A percentile compares a stretch with the other conserved stretches of the same genome.
Conservation (phyloP, 2,888 invertebrate species). For the Brachyptera risi region DNA sequence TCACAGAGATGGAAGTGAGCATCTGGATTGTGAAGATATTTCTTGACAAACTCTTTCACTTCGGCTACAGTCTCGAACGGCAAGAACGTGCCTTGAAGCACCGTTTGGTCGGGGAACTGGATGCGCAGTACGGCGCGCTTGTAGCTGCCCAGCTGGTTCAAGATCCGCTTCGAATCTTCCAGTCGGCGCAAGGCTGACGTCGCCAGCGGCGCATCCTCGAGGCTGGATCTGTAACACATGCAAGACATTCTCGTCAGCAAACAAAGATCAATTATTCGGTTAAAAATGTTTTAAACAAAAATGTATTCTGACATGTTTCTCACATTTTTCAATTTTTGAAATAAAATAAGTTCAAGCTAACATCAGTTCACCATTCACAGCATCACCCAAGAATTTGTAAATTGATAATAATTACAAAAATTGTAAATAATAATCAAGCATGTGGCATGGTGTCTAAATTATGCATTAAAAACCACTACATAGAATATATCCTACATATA, state of each 20-base stretch:
- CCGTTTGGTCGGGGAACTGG: conserved; percentile 80
- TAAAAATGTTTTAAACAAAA: no score
- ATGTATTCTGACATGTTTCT: no score
- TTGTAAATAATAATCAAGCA: no score
- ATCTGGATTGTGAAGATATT: conserved; percentile 61
- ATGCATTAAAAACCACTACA: no score
- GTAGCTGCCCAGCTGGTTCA: conserved; percentile 62
- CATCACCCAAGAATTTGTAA: no score
- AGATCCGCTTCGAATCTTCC: conserved; percentile 53
- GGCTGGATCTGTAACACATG: conserved; percentile 47
- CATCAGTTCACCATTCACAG: no score
- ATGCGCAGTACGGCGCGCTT: conserved; percentile 75
- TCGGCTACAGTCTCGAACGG: conserved; percentile 69
- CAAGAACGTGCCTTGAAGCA: conserved; percentile 81
- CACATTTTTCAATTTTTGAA: no score
- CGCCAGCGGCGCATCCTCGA: conserved; percentile 70
- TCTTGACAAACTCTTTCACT: conserved; percentile 69
- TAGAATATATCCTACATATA: no score
- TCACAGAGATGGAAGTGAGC: conserved; percentile 76
- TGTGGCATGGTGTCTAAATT: no score
- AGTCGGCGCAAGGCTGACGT: conserved; percentile 60
- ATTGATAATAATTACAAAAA: no score
- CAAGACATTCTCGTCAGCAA: neutral
- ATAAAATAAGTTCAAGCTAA: no score
- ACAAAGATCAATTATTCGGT: no score